phyloP scores from a whole-genome alignment of 2,797 vertebrate species.

The Neostethus bicornis region DNA sequence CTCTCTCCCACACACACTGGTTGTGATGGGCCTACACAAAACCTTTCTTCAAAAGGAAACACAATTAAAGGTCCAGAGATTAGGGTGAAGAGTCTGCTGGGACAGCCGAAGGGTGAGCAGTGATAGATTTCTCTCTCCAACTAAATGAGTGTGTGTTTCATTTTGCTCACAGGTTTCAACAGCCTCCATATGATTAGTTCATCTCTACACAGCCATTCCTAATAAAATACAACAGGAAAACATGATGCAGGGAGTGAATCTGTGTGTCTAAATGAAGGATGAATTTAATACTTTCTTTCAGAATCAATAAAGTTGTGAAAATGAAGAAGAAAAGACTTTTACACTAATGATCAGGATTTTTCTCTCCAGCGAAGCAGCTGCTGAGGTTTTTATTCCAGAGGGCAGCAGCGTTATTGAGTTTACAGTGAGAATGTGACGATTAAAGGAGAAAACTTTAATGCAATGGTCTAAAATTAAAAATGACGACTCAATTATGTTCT shows the following conservation, averaged over 20 bases:
- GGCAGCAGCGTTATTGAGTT: background rate
- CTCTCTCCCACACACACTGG: slow-evolving; percentile 15
- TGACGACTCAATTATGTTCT: background rate
- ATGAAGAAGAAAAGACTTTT: background rate
- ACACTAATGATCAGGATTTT: background rate
- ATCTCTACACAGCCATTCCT: slow-evolving; percentile 35
- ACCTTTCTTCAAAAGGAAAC: slow-evolving; percentile 61
- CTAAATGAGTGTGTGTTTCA: slow-evolving; percentile 18
- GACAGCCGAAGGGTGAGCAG: slow-evolving; percentile 12
- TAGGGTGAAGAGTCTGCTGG: slow-evolving; percentile 12
- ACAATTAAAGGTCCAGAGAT: slow-evolving; percentile 56
- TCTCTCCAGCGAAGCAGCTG: background rate
- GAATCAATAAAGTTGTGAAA: slow-evolving; percentile 20
- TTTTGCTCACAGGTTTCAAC: slow-evolving; percentile 32
- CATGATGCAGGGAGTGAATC: background rate
- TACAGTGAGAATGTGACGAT: background rate
- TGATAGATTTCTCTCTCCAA: background rate
- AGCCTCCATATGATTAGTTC: slow-evolving; percentile 42
- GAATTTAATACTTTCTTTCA: slow-evolving; percentile 21
- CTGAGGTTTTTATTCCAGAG: background rate
- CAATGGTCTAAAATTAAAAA: background rate
- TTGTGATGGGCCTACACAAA: slow-evolving; percentile 37
- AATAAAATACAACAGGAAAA: slow-evolving; percentile 10
- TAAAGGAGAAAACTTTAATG: background rate
- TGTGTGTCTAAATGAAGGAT: slow-evolving; percentile 14